phyloP scores from a whole-genome alignment of 2,797 vertebrate species.

The Rhinichthys osculus region DNA sequence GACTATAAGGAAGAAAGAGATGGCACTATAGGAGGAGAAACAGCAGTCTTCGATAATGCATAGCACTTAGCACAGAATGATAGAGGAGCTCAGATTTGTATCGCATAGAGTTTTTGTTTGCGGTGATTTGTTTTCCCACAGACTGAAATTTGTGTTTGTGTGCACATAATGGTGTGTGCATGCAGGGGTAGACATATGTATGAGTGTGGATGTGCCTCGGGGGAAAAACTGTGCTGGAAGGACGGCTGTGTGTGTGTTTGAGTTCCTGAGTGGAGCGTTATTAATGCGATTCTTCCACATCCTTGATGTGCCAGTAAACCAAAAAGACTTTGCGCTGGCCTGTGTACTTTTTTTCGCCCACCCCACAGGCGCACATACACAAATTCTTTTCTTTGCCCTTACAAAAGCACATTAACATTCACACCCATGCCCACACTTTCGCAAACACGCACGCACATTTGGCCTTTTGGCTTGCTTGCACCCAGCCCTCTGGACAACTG shows the following conservation, averaged over 20 bases:
- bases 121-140: slow-evolving; percentile 41
- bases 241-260: slow-evolving; percentile 15
- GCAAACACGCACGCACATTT: slow-evolving; percentile 27
- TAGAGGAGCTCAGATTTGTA: slow-evolving; percentile 18
- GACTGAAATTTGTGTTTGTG: slow-evolving; percentile 26
- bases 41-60: slow-evolving; percentile 9
- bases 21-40: slow-evolving; percentile 21
- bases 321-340: slow-evolving; percentile 40
- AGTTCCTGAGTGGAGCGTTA: slow-evolving; percentile 48
- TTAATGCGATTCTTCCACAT: slow-evolving; percentile 63
- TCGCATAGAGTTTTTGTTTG: slow-evolving; percentile 18
- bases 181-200: slow-evolving; percentile 41
- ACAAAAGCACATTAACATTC: slow-evolving; percentile 39
- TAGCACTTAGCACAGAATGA: slow-evolving; percentile 31
- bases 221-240: slow-evolving; percentile 15
- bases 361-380: slow-evolving; percentile 20
- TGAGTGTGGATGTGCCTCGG: slow-evolving; percentile 12
- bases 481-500: slow-evolving; percentile 18
- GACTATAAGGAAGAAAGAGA: slow-evolving; percentile 10
- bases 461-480: slow-evolving; percentile 30
- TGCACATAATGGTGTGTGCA: slow-evolving; percentile 34
- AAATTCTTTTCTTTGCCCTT: slow-evolving; percentile 26
- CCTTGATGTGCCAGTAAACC: slow-evolving; percentile 55
- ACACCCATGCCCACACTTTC: slow-evolving; percentile 27
- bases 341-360: slow-evolving; percentile 27